Conservation (phyloP, 2,888 invertebrate genomes). For the Willowsia nigromaculata region DNA sequence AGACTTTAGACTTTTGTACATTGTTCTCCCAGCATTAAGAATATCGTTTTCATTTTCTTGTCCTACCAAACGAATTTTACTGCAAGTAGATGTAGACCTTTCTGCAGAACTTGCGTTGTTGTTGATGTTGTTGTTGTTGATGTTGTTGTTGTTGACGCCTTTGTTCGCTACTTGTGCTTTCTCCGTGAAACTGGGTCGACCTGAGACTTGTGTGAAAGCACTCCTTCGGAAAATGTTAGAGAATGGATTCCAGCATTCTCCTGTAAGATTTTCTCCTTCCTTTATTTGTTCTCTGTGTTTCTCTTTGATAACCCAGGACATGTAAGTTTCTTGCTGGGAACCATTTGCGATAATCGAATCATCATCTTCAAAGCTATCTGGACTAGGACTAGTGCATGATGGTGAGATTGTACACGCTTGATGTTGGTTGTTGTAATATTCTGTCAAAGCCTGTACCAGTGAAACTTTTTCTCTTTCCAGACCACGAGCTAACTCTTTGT, state of each 20-base stretch:
- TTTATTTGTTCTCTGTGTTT: neutral
- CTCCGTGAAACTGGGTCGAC: neutral
- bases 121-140: neutral
- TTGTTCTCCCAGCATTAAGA: neutral
- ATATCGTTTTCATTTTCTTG: neutral
- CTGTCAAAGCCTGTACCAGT: conserved; percentile 8
- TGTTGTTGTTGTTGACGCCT: neutral
- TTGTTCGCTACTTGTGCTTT: neutral
- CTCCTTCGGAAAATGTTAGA: conserved; percentile 25
- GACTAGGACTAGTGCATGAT: neutral
- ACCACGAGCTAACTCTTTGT: neutral
- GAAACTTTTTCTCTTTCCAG: conserved; percentile 6
- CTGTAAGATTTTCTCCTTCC: neutral
- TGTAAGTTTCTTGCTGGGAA: conserved; percentile 24
- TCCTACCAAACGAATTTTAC: conserved; percentile 19
- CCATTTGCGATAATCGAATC: conserved; percentile 19
- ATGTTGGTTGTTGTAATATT: neutral
- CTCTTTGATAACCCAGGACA: conserved; percentile 45
- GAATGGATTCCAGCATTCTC: conserved; percentile 13
- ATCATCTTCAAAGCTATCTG: neutral
- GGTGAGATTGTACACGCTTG: neutral
- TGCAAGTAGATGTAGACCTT: neutral
- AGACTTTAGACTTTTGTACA: conserved; percentile 42
- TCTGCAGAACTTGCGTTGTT: neutral
- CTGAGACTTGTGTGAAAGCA: conserved; percentile 43